Evolutionary conservation across 2,113 vertebrate species (phyloP).

Genomic region (Pomatorhinus ruficollis): DNA sequence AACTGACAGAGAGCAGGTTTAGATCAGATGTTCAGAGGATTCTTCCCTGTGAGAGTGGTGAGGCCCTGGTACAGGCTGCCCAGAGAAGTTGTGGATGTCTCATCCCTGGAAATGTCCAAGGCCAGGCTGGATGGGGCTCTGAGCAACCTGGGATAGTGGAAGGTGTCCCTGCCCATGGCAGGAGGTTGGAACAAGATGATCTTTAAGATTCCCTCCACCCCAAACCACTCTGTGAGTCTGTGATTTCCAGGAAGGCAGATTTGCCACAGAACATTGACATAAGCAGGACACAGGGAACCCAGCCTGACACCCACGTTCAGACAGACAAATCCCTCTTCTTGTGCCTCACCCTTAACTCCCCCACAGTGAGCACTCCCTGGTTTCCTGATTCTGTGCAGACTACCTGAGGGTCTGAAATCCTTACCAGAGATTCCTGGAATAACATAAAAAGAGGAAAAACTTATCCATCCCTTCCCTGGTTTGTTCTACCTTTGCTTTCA

Average conservation of each 20-base stretch:
- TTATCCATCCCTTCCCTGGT: background rate
- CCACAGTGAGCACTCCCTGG: too few relatives aligned
- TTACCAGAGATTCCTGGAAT: background rate
- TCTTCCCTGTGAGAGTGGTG: background rate
- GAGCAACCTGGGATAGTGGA: background rate
- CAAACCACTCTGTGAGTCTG: background rate
- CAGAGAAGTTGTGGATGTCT: background rate
- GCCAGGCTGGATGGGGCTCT: background rate
- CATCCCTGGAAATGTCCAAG: background rate
- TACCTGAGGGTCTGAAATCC: background rate
- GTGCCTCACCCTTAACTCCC: background rate
- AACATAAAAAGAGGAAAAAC: background rate
- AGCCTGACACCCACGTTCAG: accelerated
- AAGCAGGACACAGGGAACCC: background rate
- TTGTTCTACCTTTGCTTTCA: background rate
- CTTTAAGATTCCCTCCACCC: background rate
- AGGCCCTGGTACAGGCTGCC: accelerated
- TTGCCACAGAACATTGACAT: background rate
- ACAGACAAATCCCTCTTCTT: background rate
- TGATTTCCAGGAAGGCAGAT: background rate
- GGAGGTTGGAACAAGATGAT: background rate
- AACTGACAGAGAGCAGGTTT: background rate
- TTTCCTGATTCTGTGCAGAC: background rate
- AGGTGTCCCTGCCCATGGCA: background rate
- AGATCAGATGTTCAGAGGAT: background rate